phyloP scores from a whole-genome alignment of 2,797 vertebrate species.

The Clamator glandarius region DNA sequence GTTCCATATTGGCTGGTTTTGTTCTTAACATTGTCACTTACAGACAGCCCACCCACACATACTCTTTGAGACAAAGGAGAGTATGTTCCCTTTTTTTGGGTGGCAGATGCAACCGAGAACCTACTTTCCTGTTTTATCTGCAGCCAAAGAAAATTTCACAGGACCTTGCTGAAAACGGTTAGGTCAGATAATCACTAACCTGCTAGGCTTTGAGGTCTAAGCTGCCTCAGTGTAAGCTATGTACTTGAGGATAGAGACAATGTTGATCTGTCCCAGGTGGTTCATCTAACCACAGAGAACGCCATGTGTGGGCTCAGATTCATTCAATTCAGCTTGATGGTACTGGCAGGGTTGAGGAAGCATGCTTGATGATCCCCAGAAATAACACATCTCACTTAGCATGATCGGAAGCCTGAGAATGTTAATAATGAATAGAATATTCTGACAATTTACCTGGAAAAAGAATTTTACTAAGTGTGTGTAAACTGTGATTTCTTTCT shows the following conservation, averaged over 20 bases:
- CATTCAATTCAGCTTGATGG: background rate
- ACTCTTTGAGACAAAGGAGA: background rate
- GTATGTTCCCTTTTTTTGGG: background rate
- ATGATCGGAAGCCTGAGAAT: background rate
- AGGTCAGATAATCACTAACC: conserved; percentile 7
- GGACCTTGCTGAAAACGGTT: background rate
- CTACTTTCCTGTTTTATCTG: background rate
- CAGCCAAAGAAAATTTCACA: background rate
- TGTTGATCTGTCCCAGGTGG: background rate
- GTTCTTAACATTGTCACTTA: background rate
- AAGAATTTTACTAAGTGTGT: background rate
- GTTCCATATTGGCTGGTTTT: background rate
- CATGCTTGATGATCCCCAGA: background rate
- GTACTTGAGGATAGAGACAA: background rate
- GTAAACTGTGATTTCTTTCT: background rate
- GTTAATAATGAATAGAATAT: background rate
- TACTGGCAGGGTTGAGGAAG: background rate
- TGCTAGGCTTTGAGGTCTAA: background rate
- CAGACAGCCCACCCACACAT: background rate
- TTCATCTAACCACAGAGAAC: background rate
- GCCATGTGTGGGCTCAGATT: background rate
- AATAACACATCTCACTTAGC: background rate
- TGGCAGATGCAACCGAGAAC: background rate
- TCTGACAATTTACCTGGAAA: background rate
- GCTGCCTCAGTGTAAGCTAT: background rate